A percentile compares a stretch with the other conserved stretches of the same genome.
Conservation (phyloP, 2,888 invertebrate species). For the Tholera decimalis region DNA sequence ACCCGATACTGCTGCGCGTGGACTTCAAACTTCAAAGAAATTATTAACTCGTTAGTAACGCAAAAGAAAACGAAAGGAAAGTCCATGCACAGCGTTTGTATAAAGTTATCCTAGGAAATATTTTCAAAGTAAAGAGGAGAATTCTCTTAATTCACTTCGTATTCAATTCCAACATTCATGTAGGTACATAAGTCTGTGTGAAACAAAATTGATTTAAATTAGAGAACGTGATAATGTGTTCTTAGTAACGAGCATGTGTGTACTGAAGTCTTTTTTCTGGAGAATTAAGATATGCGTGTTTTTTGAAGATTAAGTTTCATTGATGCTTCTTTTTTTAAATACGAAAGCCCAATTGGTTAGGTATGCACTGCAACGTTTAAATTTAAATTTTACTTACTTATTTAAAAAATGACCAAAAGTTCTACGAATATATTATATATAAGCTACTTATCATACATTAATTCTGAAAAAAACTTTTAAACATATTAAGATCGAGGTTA, state of each 20-base stretch:
- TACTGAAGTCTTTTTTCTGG: not conserved
- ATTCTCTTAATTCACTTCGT: slow-evolving; percentile 6
- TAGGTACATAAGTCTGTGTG: not conserved
- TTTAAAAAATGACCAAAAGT: too few species aligned
- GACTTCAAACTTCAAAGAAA: slow-evolving; percentile 27
- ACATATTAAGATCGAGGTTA: too few species aligned
- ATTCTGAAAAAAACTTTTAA: too few species aligned
- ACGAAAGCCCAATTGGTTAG: too few species aligned
- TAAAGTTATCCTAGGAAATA: not conserved
- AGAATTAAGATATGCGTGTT: not conserved
- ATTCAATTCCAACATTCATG: slow-evolving; percentile 1
- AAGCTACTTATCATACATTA: too few species aligned
- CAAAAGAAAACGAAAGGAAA: not conserved
- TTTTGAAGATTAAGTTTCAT: too few species aligned
- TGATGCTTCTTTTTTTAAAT: too few species aligned
- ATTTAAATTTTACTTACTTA: too few species aligned
- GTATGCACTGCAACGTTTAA: too few species aligned
- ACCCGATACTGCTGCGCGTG: not conserved
- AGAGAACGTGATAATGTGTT: not conserved
- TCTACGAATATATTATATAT: too few species aligned
- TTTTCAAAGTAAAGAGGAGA: slow-evolving; percentile 11
- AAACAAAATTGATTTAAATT: slow-evolving; percentile 21
- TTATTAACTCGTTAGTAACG: slow-evolving; percentile 16
- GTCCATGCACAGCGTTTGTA: not conserved
- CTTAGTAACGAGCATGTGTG: not conserved